Evolutionary conservation across 2,113 vertebrate species (phyloP), one percentile per base, ranked within the genome.

Genomic region (Gasterosteus aculeatus): DNA sequence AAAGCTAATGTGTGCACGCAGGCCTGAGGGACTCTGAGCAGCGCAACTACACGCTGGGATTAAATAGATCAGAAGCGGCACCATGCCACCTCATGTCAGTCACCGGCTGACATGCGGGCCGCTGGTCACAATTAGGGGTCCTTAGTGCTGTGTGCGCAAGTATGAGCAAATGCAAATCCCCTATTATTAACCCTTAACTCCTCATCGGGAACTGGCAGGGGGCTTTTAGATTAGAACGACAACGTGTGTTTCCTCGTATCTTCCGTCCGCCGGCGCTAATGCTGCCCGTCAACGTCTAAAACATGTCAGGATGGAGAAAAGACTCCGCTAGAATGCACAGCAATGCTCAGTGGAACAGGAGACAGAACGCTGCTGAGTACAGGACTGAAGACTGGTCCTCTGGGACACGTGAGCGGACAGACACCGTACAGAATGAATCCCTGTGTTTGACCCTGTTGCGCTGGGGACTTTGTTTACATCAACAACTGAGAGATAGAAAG

Each of bases 1-100:
- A 84, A 82, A 47, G 72, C 79, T 89, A 92, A 92, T 85, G 85
- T 83, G 84, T 90, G 85, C 85, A 89, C 79, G 31, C 10, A 63
- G 76, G 73, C 80, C 78, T 71, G n/a, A 71, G 70, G 78, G 80
- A 88, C 85, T 86, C 81, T 75, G 86, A 84, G 59, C 66, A 64
- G 51, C 14, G 35, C 78, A 67, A 61, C 58, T 46, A 4, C 87
- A 88, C 41, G 80, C 85, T 86, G 85, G 57, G 89, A 74, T 64
- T 71, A 81, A 89, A 76, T 73, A 61, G 75, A 89, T 83, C 79
- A 74, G 85, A 81, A 83, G 74, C 26, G 19, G 77, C 68, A 47
- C 51, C 46, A 58, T 86, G 89, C 90, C 88, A 85, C 62, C 29
- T 72, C n/a, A 73, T 83, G 87, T 87, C 88, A 91, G 56, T 88